Evolutionary conservation across 2,888 invertebrate genomes (phyloP).

Genomic region (Spatulosminthurus flaviceps): DNA sequence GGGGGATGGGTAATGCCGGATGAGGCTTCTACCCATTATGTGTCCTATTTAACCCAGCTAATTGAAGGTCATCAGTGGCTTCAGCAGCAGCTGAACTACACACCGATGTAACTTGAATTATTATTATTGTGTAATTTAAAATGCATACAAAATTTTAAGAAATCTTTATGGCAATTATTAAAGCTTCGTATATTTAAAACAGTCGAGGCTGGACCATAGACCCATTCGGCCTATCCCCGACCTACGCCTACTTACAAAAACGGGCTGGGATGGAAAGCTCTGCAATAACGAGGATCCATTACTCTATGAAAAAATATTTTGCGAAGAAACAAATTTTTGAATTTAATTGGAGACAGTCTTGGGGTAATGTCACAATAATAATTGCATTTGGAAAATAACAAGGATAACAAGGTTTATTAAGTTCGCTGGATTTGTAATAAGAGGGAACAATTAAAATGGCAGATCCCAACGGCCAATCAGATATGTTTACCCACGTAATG

Average conservation of each 20-base stretch:
- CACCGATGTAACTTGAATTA: conserved; percentile 75
- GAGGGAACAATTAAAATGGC: background rate
- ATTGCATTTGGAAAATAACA: too few species aligned
- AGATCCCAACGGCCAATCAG: background rate
- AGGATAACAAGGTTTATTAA: too few species aligned
- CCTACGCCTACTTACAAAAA: conserved; percentile 83
- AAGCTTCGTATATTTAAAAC: background rate
- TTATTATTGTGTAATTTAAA: too few species aligned
- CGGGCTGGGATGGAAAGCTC: conserved; percentile 82
- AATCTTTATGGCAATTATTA: too few species aligned
- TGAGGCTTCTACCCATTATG: conserved; percentile 95
- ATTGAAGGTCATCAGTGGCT: conserved; percentile 97
- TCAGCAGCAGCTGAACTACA: conserved; percentile 79
- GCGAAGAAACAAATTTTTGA: conserved; percentile 84
- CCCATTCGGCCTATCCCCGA: conserved; percentile 90
- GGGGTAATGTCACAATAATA: too few species aligned
- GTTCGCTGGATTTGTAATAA: too few species aligned
- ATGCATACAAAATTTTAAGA: too few species aligned
- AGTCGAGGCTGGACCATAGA: conserved; percentile 84
- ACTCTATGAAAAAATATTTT: conserved; percentile 91
- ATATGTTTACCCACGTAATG: conserved; percentile 80
- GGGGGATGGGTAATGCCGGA: conserved; percentile 99
- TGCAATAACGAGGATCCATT: conserved; percentile 90
- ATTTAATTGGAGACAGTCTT: conserved; percentile 92
- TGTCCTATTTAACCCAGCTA: conserved; percentile 86